phyloP scores from a whole-genome alignment of 2,113 vertebrate species.

The Phaethon lepturus region DNA sequence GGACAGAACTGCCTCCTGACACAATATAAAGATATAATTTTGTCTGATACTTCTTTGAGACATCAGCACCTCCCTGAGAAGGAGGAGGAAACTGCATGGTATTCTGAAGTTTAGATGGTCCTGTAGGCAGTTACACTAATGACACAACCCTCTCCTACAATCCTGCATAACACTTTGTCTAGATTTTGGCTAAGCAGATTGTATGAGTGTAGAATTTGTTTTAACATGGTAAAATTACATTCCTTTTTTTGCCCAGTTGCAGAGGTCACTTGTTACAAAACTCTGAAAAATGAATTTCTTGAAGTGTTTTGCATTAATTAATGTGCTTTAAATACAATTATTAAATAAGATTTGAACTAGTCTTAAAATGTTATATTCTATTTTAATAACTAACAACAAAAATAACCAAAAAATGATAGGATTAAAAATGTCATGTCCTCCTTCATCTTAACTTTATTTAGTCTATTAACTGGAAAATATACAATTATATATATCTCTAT shows the following conservation, averaged over 20 bases:
- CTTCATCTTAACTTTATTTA: not conserved
- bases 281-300: not conserved
- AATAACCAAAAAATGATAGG: not conserved
- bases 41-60: not conserved
- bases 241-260: not conserved
- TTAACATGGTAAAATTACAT: not conserved
- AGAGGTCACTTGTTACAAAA: not conserved
- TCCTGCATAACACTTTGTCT: fast-evolving
- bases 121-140: not conserved
- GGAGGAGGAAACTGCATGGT: conserved; percentile 3
- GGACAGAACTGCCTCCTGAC: not conserved
- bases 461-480: not conserved
- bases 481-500: not conserved
- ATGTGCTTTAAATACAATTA: not conserved
- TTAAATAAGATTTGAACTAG: not conserved
- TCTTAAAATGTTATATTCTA: not conserved
- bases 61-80: conserved; percentile 64
- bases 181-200: not conserved
- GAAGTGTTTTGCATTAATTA: not conserved
- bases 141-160: not conserved
- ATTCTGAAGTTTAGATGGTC: not conserved
- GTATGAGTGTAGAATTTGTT: not conserved
- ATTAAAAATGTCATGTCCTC: not conserved
- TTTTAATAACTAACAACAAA: not conserved
- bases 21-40: not conserved